These are phyloP conservation scores for Nanorana parkeri DNA, from an alignment of 2,113 vertebrate species.

Conservation along the genomic window DNA sequence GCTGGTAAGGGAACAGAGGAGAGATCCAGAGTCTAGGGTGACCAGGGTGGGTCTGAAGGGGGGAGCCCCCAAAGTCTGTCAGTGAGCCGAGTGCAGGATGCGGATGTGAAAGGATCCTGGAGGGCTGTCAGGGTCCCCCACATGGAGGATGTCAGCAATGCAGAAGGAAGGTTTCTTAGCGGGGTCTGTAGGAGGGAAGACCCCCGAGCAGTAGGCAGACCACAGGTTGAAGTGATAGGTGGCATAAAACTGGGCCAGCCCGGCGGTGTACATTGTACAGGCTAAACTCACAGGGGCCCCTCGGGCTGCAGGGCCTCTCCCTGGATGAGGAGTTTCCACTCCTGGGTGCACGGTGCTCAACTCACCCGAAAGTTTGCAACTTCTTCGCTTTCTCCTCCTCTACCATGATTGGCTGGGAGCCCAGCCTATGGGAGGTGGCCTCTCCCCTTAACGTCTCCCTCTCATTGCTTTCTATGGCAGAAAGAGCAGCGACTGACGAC, in stretches of 20 bases:
- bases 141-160: slow-evolving; percentile 94
- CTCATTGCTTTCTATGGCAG: neutral
- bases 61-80: slow-evolving; percentile 72
- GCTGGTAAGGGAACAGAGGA: slow-evolving; percentile 70
- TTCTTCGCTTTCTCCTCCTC: slow-evolving; percentile 5
- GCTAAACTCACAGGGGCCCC: neutral
- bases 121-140: slow-evolving; percentile 82
- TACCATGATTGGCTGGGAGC: slow-evolving; percentile 56
- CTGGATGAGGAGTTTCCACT: too few species aligned
- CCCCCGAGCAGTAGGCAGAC: slow-evolving; percentile 89
- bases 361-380: slow-evolving; percentile 24
- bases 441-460: slow-evolving; percentile 9
- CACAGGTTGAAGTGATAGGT: slow-evolving; percentile 95
- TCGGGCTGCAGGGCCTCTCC: neutral
- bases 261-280: slow-evolving; percentile 90
- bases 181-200: slow-evolving; percentile 86
- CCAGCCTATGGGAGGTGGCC: slow-evolving; percentile 4
- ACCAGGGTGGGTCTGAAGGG: slow-evolving; percentile 77
- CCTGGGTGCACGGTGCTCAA: neutral
- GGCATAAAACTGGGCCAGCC: slow-evolving; percentile 94
- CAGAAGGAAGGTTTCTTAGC: slow-evolving; percentile 95
- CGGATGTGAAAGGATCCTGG: slow-evolving; percentile 82
- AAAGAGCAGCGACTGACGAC: neutral
- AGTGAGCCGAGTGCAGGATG: slow-evolving; percentile 77
- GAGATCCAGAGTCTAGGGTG: slow-evolving; percentile 80